Percentiles rank a stretch among this genome's conserved stretches.
These are phyloP conservation scores for Thamnophis sirtalis DNA, from an alignment of 2,113 vertebrate genomes.

Conservation along the genomic window DNA sequence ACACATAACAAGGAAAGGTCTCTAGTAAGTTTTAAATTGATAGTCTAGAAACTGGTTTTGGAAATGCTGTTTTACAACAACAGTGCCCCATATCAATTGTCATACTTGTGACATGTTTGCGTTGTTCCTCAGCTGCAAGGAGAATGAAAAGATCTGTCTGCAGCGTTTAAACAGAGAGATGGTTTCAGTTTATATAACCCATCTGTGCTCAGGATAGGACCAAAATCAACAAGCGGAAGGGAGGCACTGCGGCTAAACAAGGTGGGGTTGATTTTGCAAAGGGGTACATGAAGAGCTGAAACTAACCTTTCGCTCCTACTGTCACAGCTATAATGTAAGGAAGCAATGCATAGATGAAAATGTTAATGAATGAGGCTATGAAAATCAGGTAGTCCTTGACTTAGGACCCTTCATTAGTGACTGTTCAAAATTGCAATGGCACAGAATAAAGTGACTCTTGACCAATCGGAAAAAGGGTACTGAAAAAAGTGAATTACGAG, in stretches of 20 bases:
- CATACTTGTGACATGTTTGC: conserved; percentile 51
- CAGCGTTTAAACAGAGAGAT: conserved; percentile 65
- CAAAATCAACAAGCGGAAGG: conserved; percentile 57
- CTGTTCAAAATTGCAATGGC: not conserved
- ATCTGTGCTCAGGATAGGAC: conserved; percentile 50
- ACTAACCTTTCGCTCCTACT: conserved; percentile 60
- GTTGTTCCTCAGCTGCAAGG: conserved; percentile 68
- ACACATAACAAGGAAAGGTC: conserved; percentile 50
- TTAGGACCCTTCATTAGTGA: not conserved
- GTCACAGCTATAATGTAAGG: conserved; percentile 54
- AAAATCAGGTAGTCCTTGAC: conserved; percentile 11
- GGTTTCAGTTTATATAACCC: conserved; percentile 64
- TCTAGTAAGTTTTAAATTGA: conserved; percentile 62
- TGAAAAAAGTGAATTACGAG: not conserved
- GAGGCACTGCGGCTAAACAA: conserved; percentile 57
- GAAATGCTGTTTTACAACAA: conserved; percentile 39
- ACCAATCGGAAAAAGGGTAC: not conserved
- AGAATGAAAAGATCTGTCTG: conserved; percentile 69
- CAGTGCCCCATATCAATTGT: conserved; percentile 44
- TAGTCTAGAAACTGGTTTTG: conserved; percentile 46
- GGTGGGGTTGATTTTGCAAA: conserved; percentile 57
- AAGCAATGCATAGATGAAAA: conserved; percentile 1
- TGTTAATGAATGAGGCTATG: conserved; percentile 49
- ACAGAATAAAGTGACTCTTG: too few relatives aligned
- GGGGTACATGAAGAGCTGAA: conserved; percentile 65